phyloP scores from a whole-genome alignment of 2,888 invertebrate genomes.

The Mayetiola destructor region DNA sequence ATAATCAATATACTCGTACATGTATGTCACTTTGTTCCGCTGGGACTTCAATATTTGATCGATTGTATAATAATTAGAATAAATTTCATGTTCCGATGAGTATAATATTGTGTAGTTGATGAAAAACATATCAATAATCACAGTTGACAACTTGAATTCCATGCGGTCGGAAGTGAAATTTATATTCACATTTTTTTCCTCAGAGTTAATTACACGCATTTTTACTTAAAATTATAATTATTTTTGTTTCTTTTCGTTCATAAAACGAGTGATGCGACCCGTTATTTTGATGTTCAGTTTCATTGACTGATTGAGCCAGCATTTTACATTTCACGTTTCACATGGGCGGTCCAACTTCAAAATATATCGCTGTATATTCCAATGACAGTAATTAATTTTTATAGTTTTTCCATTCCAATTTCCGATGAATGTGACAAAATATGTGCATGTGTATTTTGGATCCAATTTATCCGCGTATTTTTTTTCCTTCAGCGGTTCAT shows the following conservation, averaged over 20 bases:
- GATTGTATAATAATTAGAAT: slow-evolving; percentile 4
- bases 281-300: not conserved
- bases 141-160: not conserved
- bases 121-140: not conserved
- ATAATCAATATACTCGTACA: too few species aligned
- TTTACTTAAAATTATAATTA: not conserved
- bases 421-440: not conserved
- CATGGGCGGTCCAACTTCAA: not conserved
- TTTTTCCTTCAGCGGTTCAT: too few species aligned
- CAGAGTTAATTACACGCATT: not conserved
- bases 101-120: not conserved
- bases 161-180: not conserved
- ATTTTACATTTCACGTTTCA: not conserved
- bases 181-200: not conserved
- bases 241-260: not conserved
- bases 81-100: not conserved
- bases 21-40: too few species aligned
- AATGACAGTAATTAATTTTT: slow-evolving; percentile 8
- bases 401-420: not conserved
- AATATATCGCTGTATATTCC: slow-evolving; percentile 4
- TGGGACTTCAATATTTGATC: slow-evolving; percentile 5
- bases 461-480: too few species aligned
- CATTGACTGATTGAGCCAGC: not conserved
- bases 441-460: not conserved
- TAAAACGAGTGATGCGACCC: not conserved